Evolutionary conservation across 1,140 invertebrate species (phyloP), one percentile per base, ranked within the genome.

Genomic region (Rhopalosiphum maidis): DNA sequence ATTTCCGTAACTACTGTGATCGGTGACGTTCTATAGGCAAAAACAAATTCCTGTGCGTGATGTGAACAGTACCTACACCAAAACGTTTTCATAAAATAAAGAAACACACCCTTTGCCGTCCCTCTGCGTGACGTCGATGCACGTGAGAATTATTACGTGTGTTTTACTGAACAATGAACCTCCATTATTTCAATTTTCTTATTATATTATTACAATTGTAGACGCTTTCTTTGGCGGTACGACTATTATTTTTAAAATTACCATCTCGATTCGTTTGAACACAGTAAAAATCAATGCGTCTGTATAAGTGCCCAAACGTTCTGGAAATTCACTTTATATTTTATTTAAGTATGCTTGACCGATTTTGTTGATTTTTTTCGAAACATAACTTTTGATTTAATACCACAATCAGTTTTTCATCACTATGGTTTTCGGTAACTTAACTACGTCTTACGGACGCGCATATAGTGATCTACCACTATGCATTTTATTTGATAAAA

Each of bases 241-340:
- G n/a, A n/a, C 60, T 77, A 77, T 77, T n/a, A n/a, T 77, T 77
- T n/a, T 77, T 77, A n/a, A 77, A 77, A 77, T 77, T 77, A 77
- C 60, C 60, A 77, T 77, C n/a, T 77, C 60, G 30, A 77, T 77
- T 77, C n/a, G 60, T 77, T 77, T 18, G 60, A 77, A n/a, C 30
- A n/a, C 60, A 77, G n/a, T 77, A n/a, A 77, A 68, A 77, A n/a
- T 15, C 60, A 77, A 77, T 15, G 30, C 30, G 30, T 77, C 15
- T n/a, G 30, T 77, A 18, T 18, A n/a, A 18, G 60, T 68, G 30
- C 5, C 4, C 60, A 77, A n/a, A n/a, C 60, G 30, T 77, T 35
- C 60, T 77, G 30, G 30, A 77, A 77, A n/a, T 77, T n/a, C n/a
- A 21, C 30, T 68, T 68, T n/a, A 77, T 22, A 1, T 77, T n/a